Evolutionary conservation across 2,888 invertebrate species (phyloP).

Genomic region (Chironomus riparius): DNA sequence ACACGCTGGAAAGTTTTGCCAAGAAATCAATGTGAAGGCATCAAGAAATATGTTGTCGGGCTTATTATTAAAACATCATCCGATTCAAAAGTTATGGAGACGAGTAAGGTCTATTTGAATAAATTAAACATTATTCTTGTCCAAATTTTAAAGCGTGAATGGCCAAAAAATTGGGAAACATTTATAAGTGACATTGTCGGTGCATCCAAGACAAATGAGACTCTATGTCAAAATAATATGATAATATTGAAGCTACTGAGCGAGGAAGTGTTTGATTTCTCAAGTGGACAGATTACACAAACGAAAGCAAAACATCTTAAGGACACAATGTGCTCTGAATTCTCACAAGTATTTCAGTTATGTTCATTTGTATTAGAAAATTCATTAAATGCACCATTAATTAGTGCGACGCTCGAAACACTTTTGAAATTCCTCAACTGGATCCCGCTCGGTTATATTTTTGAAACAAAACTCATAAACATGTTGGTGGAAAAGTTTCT

Average conservation of each 20-base stretch:
- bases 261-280: conserved; percentile 99
- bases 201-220: conserved; percentile 97
- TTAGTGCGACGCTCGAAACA: conserved; percentile 93
- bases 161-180: conserved; percentile 99
- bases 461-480: conserved; percentile 94
- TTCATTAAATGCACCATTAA: conserved; percentile 93
- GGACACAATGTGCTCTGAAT: conserved; percentile 98
- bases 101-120: conserved; percentile 92
- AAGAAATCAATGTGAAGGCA: conserved; percentile 97
- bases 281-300: conserved; percentile 95
- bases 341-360: conserved; percentile 94
- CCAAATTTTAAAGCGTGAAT: conserved; percentile 97
- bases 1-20: conserved; percentile 98
- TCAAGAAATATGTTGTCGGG: conserved; percentile 98
- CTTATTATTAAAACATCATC: conserved; percentile 97
- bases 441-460: conserved; percentile 99
- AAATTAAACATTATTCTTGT: conserved; percentile 98
- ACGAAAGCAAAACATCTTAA: conserved; percentile 98
- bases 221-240: conserved; percentile 99
- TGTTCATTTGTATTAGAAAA: conserved; percentile 98
- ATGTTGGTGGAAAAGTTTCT: conserved; percentile 94
- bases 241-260: conserved; percentile 92
- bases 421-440: conserved; percentile 94
- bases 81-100: conserved; percentile 77
- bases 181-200: conserved; percentile 99